Conservation (phyloP, 2,888 invertebrate genomes). For the Pterostichus madidus region DNA sequence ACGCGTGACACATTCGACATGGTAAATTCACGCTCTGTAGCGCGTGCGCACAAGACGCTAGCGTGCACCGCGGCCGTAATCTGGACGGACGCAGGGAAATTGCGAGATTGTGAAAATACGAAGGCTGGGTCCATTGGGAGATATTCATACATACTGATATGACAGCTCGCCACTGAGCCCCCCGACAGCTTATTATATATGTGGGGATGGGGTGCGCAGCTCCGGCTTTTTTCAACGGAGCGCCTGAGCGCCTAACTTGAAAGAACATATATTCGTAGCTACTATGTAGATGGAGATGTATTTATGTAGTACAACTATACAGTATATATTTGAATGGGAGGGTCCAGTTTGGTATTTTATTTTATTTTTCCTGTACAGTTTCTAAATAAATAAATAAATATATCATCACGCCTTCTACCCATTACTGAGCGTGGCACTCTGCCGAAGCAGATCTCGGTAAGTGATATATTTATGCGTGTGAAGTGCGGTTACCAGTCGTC, state of each 20-base stretch:
- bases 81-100: slow-evolving; percentile 56
- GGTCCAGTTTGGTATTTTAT: too few relatives aligned
- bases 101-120: slow-evolving; percentile 63
- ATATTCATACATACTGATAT: slow-evolving; percentile 66
- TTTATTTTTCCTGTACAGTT: too few relatives aligned
- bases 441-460: too few relatives aligned
- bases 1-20: too few relatives aligned
- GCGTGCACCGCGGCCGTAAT: slow-evolving; percentile 42
- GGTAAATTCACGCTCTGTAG: background rate
- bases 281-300: background rate
- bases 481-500: too few relatives aligned
- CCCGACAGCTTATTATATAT: slow-evolving; percentile 64
- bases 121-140: slow-evolving; percentile 60
- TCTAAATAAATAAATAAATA: too few relatives aligned
- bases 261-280: too few relatives aligned
- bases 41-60: slow-evolving; percentile 1
- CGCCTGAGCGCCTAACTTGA: too few relatives aligned
- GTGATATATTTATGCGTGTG: too few relatives aligned
- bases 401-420: too few relatives aligned
- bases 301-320: background rate
- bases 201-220: background rate
- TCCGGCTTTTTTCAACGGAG: background rate
- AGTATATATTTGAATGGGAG: too few relatives aligned
- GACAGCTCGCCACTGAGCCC: slow-evolving; percentile 47
- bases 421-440: too few relatives aligned